phyloP scores from a whole-genome alignment of 2,797 vertebrate species.

The Leucoraja ocellata region DNA sequence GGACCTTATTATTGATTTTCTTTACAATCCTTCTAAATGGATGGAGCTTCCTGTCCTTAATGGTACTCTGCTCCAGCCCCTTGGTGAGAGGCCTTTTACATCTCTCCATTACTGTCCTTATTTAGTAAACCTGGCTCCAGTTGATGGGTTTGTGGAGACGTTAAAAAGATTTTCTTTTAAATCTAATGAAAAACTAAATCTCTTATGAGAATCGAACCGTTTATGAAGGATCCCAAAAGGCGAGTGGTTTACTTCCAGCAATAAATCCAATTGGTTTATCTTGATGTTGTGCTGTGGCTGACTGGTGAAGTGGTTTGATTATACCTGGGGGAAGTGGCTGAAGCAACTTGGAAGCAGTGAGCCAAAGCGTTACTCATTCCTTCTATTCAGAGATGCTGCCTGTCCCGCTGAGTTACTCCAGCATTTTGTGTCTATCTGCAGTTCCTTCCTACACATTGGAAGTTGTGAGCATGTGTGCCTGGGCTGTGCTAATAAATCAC shows the following conservation, averaged over 20 bases:
- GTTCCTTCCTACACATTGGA: too few species aligned
- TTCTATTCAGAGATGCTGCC: too few species aligned
- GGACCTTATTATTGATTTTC: neutral
- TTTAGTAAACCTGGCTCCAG: neutral
- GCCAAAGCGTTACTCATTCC: neutral
- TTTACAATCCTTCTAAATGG: neutral
- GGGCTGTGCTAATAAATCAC: neutral
- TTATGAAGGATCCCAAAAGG: neutral
- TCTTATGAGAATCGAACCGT: neutral
- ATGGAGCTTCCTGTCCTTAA: neutral
- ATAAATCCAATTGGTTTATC: neutral
- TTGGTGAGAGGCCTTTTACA: neutral
- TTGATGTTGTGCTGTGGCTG: neutral
- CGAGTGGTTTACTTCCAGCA: neutral
- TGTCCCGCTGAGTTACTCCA: too few species aligned
- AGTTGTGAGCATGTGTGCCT: neutral
- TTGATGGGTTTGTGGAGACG: neutral
- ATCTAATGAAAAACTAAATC: neutral
- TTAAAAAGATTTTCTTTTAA: neutral
- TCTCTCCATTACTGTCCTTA: neutral
- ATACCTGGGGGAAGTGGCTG: neutral
- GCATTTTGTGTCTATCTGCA: too few species aligned
- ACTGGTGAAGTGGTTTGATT: slow-evolving; percentile 8
- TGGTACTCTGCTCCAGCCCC: neutral
- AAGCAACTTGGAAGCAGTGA: neutral